Evolutionary conservation across 2,113 vertebrate species (phyloP).

Genomic region (Oreotrochilus melanogaster): DNA sequence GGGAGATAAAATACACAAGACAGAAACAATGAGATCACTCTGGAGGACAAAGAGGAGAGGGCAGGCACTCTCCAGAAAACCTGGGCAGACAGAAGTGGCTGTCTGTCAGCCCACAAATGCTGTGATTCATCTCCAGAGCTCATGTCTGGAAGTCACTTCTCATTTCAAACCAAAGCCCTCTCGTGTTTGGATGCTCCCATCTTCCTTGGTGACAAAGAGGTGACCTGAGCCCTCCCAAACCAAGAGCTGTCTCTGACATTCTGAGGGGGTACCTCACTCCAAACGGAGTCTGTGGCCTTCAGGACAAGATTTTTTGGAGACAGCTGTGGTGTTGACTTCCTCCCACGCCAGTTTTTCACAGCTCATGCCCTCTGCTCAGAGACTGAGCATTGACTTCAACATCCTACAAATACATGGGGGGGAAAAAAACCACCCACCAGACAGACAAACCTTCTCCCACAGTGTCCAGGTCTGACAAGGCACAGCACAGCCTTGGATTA

Average conservation of each 20-base stretch:
- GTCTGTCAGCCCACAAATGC: neutral
- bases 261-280: neutral
- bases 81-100: neutral
- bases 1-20: constrained; percentile 67
- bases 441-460: neutral
- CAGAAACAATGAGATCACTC: constrained; percentile 62
- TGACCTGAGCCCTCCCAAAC: neutral
- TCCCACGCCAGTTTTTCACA: neutral
- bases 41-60: neutral
- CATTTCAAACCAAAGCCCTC: neutral
- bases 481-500: neutral
- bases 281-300: neutral
- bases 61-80: neutral
- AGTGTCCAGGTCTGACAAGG: neutral
- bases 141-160: neutral
- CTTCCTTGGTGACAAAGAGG: neutral
- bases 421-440: neutral
- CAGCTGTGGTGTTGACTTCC: neutral
- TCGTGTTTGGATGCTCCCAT: neutral
- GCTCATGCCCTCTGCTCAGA: neutral
- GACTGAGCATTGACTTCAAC: neutral
- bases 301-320: neutral
- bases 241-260: neutral
- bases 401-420: neutral
- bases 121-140: neutral